phyloP scores from a whole-genome alignment of 2,797 vertebrate genomes.

The Sebastes wilsoni region DNA sequence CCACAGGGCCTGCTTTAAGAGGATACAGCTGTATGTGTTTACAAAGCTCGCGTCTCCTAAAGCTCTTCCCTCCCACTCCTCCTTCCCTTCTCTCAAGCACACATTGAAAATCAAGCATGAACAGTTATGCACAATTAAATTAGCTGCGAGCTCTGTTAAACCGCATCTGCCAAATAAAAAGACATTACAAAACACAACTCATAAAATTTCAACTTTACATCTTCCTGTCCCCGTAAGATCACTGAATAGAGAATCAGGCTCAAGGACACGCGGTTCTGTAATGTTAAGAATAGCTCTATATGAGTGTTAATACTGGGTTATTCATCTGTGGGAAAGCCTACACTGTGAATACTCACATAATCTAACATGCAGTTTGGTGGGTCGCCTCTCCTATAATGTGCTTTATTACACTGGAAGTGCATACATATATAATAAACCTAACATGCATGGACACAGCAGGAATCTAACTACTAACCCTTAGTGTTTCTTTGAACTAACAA shows the following conservation, averaged over 20 bases:
- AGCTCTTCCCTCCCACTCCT: constrained; percentile 17
- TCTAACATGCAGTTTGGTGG: constrained; percentile 7
- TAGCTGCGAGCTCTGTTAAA: constrained; percentile 55
- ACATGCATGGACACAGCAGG: constrained; percentile 16
- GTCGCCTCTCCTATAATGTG: constrained; percentile 4
- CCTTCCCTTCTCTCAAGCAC: constrained; percentile 30
- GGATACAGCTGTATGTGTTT: constrained; percentile 67
- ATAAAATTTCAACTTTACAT: constrained; percentile 24
- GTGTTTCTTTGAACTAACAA: constrained; percentile 1
- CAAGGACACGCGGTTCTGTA: constrained; percentile 4
- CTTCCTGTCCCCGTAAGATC: constrained; percentile 16
- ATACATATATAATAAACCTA: constrained; percentile 3
- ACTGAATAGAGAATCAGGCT: constrained; percentile 11
- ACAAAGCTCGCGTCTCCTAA: constrained; percentile 41
- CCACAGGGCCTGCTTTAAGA: constrained; percentile 56
- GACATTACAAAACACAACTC: constrained; percentile 23
- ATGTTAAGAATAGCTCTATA: neutral
- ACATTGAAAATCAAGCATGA: constrained; percentile 62
- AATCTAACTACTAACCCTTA: neutral
- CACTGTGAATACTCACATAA: constrained; percentile 7
- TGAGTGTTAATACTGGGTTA: constrained; percentile 11
- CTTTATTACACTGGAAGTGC: constrained; percentile 17
- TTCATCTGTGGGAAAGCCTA: constrained; percentile 5
- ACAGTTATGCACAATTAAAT: constrained; percentile 67
- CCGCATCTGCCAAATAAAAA: constrained; percentile 57